Percentiles rank a stretch among this genome's conserved stretches.
Evolutionary conservation across 2,888 invertebrate species (phyloP).

Genomic region (Theodoxus fluviatilis): DNA sequence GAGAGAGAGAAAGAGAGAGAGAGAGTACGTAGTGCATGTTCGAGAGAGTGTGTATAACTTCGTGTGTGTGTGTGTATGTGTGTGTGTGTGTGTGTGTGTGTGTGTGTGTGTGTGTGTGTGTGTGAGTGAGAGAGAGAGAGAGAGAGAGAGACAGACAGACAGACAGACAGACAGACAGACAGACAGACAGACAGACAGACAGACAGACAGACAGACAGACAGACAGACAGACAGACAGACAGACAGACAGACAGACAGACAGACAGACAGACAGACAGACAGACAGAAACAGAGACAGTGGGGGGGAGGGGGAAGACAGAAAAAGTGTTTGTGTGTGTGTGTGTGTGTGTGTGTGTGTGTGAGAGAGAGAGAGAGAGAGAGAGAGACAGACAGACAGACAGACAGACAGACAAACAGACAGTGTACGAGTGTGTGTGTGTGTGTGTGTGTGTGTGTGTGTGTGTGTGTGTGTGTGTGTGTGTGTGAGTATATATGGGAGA

Average conservation of each 20-base stretch:
- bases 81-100: conserved; percentile 7
- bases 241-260: too few relatives aligned
- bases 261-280: too few relatives aligned
- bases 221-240: too few relatives aligned
- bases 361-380: not conserved
- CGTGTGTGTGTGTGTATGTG: not conserved
- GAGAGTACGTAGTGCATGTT: not conserved
- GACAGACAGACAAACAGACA: not conserved
- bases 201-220: too few relatives aligned
- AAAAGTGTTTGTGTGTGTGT: not conserved
- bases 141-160: too few relatives aligned
- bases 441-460: conserved; percentile 9
- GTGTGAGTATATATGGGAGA: conserved; percentile 7
- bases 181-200: too few relatives aligned
- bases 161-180: too few relatives aligned
- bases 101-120: too few relatives aligned
- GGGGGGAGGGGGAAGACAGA: too few relatives aligned
- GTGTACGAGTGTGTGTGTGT: conserved; percentile 10
- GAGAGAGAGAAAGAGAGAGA: not conserved
- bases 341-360: conserved; percentile 11
- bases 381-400: not conserved
- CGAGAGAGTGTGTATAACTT: conserved; percentile 1
- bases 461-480: conserved; percentile 14
- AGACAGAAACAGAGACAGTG: too few relatives aligned
- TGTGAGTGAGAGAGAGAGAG: too few relatives aligned